Base-by-base conservation (phyloP, 2,888 invertebrate genomes). In the Diogma glabrata region DNA sequence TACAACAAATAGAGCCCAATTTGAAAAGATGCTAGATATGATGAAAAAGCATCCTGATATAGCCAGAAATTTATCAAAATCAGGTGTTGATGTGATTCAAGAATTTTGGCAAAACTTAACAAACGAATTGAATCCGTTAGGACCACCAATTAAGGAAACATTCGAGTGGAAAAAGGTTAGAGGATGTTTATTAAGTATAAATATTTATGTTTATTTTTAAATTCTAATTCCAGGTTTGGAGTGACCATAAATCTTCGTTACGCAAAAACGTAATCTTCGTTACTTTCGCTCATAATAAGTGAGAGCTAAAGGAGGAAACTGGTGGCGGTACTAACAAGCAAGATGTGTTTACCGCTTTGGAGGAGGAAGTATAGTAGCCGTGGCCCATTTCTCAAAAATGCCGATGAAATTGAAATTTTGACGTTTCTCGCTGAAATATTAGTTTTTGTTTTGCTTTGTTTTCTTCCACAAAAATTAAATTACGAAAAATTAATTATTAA, bases 211-310 rank as follows among this genome's bases (percentile, higher is more conserved):
- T 17, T 36, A 36, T 36, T 14, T 36, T 36, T 17, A 36, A 16
- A 17, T n/a, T 36, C 14, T 36, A 36, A 36, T 5, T 17, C 17
- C 17, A 36, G 36, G 36, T 36, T 16, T 36, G 36, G 36, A 36
- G 36, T 36, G 33, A 33, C 14, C 33, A 33, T 33, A 33, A 33
- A 33, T 33, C 33, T 4, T 33, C 33, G 33, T 14, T 33, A 38
- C 2, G 38, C 3, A 38, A 38, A 38, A 38, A 38, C 16, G n/a
- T n/a, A n/a, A n/a, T n/a, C n/a, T n/a, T n/a, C n/a, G n/a, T n/a
- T n/a, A n/a, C n/a, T n/a, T 38, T 38, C 16, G 38, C 16, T 38
- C 38, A 16, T 38, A 38, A 38, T 38, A 38, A 38, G 38, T 19
- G 19, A 38, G 38, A 38, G 38, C 38, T 38, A 38, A n/a, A n/a